phyloP scores from a whole-genome alignment of 2,113 vertebrate genomes.

The Macrotus californicus region DNA sequence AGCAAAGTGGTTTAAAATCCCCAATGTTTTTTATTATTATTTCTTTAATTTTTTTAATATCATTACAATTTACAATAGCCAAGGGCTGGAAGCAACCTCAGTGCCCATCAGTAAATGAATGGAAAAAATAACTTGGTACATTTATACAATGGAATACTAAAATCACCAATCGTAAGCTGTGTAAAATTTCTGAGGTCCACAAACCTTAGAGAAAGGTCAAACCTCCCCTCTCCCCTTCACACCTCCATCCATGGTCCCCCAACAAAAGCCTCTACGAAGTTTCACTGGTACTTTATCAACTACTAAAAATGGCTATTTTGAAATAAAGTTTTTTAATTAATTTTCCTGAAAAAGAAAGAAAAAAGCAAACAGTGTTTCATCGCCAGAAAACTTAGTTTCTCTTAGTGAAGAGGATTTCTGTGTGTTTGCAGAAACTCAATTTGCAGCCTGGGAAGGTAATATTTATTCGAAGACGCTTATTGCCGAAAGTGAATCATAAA shows the following conservation, averaged over 20 bases:
- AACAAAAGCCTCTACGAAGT: background rate
- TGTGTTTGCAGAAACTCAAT: slow-evolving; percentile 56
- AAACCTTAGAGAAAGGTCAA: background rate
- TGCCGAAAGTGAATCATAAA: slow-evolving; percentile 70
- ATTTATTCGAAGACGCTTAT: slow-evolving; percentile 70
- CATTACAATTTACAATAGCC: no score
- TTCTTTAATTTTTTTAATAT: no score
- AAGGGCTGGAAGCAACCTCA: no score
- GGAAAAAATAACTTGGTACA: no score
- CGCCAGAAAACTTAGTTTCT: slow-evolving; percentile 43
- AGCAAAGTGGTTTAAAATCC: background rate
- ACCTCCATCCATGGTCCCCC: background rate
- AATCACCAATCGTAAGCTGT: background rate
- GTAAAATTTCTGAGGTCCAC: background rate
- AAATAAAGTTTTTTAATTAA: background rate
- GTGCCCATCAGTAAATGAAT: no score
- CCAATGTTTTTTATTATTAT: background rate
- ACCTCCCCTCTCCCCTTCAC: background rate
- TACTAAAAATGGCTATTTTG: background rate
- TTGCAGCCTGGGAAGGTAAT: slow-evolving; percentile 61
- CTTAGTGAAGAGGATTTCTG: slow-evolving; percentile 36
- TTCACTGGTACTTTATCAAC: background rate
- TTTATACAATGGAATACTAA: background rate
- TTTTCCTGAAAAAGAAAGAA: background rate
- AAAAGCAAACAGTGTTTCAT: background rate